Conservation (phyloP, 2,797 vertebrate genomes). For the Otolemur crassicaudatus region DNA sequence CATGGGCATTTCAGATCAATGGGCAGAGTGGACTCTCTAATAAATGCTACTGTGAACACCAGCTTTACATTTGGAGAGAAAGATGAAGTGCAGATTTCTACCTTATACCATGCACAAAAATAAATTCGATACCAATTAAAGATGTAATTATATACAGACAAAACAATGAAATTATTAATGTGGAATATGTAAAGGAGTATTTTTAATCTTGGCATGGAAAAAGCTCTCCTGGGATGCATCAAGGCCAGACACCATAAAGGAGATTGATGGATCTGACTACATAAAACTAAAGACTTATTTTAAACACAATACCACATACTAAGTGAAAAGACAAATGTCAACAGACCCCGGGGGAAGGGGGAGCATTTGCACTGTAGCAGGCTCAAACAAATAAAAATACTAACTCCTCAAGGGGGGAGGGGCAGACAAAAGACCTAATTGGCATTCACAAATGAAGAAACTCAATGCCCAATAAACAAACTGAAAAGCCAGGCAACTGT, state of each 20-base stretch:
- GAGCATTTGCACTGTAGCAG: not conserved
- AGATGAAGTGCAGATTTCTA: not conserved
- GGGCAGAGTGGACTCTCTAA: not conserved
- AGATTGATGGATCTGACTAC: not conserved
- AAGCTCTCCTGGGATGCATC: not conserved
- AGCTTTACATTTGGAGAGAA: conserved; percentile 30
- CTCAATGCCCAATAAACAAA: not conserved
- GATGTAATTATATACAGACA: not conserved
- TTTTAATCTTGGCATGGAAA: conserved; percentile 1
- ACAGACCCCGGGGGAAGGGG: not conserved
- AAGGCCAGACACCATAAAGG: not conserved
- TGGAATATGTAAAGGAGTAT: not conserved
- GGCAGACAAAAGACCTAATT: not conserved
- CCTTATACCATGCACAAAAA: not conserved
- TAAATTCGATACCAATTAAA: not conserved
- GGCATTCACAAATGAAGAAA: not conserved
- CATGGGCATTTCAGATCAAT: not conserved
- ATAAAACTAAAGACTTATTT: conserved; percentile 13
- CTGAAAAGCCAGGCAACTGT: not conserved
- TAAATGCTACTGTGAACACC: not conserved
- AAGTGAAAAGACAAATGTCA: conserved; percentile 14
- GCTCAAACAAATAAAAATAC: not conserved
- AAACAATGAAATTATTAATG: not conserved
- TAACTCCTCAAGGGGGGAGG: not conserved
- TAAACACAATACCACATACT: not conserved